These are phyloP conservation scores for Acrossocheilus fasciatus DNA, from an alignment of 2,797 vertebrate species.

Conservation along the genomic window DNA sequence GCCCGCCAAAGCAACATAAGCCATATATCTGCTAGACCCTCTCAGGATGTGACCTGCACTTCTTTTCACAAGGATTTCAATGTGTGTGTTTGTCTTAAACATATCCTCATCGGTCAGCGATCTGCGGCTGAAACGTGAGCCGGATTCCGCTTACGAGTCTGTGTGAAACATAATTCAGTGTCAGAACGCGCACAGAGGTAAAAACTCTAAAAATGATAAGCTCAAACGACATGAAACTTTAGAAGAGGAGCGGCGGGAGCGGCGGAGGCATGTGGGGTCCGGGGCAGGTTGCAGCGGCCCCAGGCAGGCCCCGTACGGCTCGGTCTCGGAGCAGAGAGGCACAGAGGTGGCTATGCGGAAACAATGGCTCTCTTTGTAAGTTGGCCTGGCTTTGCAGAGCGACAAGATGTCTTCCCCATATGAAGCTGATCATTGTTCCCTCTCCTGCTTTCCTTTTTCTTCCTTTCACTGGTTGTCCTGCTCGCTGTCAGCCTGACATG, in stretches of 20 bases:
- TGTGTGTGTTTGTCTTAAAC: constrained; percentile 52
- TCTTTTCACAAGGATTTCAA: constrained; percentile 30
- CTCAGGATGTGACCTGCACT: constrained; percentile 48
- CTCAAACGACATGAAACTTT: constrained; percentile 32
- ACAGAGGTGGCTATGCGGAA: constrained; percentile 50
- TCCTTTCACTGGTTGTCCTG: constrained; percentile 36
- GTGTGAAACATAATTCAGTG: constrained; percentile 54
- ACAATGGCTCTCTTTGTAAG: constrained; percentile 74
- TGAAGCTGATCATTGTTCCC: constrained; percentile 64
- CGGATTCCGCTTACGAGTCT: not conserved
- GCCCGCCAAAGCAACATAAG: constrained; percentile 55
- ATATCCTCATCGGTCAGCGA: constrained; percentile 28
- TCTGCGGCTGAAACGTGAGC: constrained; percentile 51
- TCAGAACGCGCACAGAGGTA: constrained; percentile 34
- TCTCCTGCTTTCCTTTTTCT: constrained; percentile 1
- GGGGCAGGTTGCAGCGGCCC: constrained; percentile 42
- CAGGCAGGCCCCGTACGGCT: constrained; percentile 32
- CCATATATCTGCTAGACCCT: constrained; percentile 56
- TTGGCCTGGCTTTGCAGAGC: constrained; percentile 56
- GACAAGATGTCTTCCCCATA: constrained; percentile 66
- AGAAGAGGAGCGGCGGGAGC: not conserved
- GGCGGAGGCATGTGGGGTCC: constrained; percentile 1
- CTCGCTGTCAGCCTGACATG: constrained; percentile 48
- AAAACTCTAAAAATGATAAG: constrained; percentile 50
- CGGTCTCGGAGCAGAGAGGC: constrained; percentile 25